Percentiles rank a stretch among this genome's conserved stretches.
phyloP scores from a whole-genome alignment of 1,140 invertebrate species.

The Macrobrachium nipponense region DNA sequence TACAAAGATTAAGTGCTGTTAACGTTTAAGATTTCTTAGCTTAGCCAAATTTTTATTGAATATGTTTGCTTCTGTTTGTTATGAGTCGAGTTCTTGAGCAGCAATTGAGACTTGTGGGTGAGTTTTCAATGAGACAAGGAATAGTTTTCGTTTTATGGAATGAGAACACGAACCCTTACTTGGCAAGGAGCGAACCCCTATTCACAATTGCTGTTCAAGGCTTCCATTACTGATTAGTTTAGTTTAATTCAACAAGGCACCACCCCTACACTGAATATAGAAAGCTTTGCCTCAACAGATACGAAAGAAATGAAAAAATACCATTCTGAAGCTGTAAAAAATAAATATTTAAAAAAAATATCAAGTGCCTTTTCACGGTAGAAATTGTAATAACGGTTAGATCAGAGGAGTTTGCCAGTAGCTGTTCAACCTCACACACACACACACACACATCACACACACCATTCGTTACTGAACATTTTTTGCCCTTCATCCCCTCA shows the following conservation, averaged over 20 bases:
- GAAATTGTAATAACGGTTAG: slow-evolving; percentile 43
- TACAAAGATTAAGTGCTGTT: slow-evolving; percentile 36
- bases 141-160: too few species aligned
- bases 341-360: background rate
- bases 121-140: too few species aligned
- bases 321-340: slow-evolving; percentile 39
- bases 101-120: background rate
- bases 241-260: slow-evolving; percentile 19
- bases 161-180: too few species aligned
- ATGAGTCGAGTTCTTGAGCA: slow-evolving; percentile 28
- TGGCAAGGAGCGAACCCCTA: too few species aligned
- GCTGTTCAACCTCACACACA: slow-evolving; percentile 46
- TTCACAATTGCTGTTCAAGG: background rate
- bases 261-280: slow-evolving; percentile 15
- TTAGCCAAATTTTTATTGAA: slow-evolving; percentile 27
- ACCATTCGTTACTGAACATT: slow-evolving; percentile 34
- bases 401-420: slow-evolving; percentile 52
- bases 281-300: slow-evolving; percentile 19
- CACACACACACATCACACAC: background rate
- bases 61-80: slow-evolving; percentile 45
- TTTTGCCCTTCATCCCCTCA: slow-evolving; percentile 11
- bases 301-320: background rate
- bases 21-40: slow-evolving; percentile 47
- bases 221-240: background rate
- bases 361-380: slow-evolving; percentile 58